phyloP scores from a whole-genome alignment of 2,113 vertebrate genomes.

The Campylomormyrus tamandua region DNA sequence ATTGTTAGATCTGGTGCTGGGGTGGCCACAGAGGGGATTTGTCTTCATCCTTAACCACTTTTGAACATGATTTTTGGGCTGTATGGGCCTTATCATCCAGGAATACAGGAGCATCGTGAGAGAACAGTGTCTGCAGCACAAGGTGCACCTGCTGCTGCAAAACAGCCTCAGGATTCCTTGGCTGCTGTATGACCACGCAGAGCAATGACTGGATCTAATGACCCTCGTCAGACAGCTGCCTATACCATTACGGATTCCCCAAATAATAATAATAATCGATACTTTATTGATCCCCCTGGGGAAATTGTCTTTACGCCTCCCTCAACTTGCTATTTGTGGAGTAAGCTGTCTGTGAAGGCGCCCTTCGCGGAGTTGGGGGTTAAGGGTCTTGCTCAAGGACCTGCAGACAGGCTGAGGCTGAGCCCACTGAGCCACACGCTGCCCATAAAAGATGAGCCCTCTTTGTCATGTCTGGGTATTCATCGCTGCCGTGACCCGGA shows the following conservation, averaged over 20 bases:
- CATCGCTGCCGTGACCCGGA: constrained; percentile 55
- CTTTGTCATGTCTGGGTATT: constrained; percentile 46
- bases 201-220: not conserved
- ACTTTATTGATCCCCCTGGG: too few species aligned
- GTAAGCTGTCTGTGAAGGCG: too few species aligned
- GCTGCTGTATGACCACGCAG: not conserved
- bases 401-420: too few species aligned
- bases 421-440: too few species aligned
- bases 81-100: not conserved
- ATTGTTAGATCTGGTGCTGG: not conserved
- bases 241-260: not conserved
- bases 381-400: too few species aligned
- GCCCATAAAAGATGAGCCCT: not conserved
- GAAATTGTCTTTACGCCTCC: too few species aligned
- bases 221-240: not conserved
- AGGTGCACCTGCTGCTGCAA: not conserved
- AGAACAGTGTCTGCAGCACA: not conserved
- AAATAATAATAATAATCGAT: too few species aligned
- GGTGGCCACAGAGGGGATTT: not conserved
- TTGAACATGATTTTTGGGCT: not conserved
- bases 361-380: too few species aligned
- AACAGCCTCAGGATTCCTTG: not conserved
- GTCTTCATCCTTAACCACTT: not conserved
- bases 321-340: too few species aligned
- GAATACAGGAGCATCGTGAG: not conserved